Conservation (phyloP, 2,797 vertebrate species). For the Acanthornis magna region DNA sequence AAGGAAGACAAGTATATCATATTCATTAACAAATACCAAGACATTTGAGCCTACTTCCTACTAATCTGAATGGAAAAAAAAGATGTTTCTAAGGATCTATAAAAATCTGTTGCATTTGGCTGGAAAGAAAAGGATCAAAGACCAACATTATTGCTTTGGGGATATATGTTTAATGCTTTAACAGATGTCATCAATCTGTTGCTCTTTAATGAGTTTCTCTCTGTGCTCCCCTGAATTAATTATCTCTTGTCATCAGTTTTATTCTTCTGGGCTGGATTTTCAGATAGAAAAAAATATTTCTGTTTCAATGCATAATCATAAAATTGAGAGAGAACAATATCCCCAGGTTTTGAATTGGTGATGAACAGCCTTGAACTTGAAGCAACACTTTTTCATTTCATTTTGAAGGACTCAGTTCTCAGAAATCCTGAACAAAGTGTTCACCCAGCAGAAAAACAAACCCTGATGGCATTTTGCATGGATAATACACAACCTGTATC, state of each 20-base stretch:
- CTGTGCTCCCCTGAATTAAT: conserved; percentile 23
- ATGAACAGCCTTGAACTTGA: neutral
- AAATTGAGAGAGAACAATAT: neutral
- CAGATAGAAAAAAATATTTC: neutral
- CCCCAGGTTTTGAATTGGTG: neutral
- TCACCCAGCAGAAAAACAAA: neutral
- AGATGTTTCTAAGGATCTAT: neutral
- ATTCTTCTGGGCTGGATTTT: neutral
- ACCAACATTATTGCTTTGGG: neutral
- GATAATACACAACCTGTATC: neutral
- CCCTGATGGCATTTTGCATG: neutral
- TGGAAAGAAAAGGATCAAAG: neutral
- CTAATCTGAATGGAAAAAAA: neutral
- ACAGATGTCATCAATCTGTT: conserved; percentile 47
- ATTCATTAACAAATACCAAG: neutral
- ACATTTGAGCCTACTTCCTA: neutral
- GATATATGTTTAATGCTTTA: conserved; percentile 23
- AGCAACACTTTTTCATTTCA: neutral
- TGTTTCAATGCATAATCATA: neutral
- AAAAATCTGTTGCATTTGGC: neutral
- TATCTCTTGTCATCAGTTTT: conserved; percentile 2
- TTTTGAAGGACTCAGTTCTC: neutral
- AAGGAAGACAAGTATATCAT: neutral
- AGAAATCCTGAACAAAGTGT: neutral
- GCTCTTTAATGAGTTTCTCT: conserved; percentile 37